Evolutionary conservation across 2,113 vertebrate genomes (phyloP).

Genomic region (Onychostoma macrolepis): DNA sequence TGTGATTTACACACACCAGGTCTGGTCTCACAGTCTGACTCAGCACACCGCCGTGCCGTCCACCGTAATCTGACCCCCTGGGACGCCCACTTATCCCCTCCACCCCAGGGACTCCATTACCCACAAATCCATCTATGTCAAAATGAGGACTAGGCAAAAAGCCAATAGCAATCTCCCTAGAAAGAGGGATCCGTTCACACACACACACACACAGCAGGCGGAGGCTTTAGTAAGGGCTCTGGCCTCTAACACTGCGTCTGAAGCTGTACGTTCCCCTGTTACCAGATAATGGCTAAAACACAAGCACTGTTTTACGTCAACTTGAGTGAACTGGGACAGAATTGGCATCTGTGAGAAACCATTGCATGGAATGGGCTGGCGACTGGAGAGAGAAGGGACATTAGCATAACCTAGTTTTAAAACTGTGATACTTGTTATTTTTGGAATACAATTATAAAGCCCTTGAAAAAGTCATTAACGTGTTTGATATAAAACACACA

Average conservation of each 20-base stretch:
- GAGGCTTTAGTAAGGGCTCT: conserved; percentile 46
- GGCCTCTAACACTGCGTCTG: conserved; percentile 11
- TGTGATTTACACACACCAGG: conserved; percentile 47
- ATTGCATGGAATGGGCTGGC: background rate
- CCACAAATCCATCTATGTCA: conserved; percentile 68
- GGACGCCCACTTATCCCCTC: conserved; percentile 68
- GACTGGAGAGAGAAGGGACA: conserved; percentile 48
- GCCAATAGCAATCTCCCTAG: conserved; percentile 64
- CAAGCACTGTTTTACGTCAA: conserved; percentile 33
- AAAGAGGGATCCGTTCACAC: conserved; percentile 48
- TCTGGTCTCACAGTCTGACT: conserved; percentile 65
- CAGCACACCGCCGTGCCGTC: conserved; percentile 60
- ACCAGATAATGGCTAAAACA: background rate
- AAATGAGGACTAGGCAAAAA: conserved; percentile 63
- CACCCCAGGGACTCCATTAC: conserved; percentile 56
- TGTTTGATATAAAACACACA: conserved; percentile 24
- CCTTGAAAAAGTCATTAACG: conserved; percentile 61
- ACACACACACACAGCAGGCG: conserved; percentile 46
- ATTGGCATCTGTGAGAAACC: background rate
- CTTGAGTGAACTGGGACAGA: conserved; percentile 37
- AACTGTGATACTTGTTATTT: conserved; percentile 52
- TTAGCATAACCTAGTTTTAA: conserved; percentile 48
- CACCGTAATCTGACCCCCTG: conserved; percentile 23
- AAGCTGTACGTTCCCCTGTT: background rate
- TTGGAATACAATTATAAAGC: conserved; percentile 56